Evolutionary conservation across 1,140 invertebrate species (phyloP).

Genomic region (Phenacoccus solenopsis): DNA sequence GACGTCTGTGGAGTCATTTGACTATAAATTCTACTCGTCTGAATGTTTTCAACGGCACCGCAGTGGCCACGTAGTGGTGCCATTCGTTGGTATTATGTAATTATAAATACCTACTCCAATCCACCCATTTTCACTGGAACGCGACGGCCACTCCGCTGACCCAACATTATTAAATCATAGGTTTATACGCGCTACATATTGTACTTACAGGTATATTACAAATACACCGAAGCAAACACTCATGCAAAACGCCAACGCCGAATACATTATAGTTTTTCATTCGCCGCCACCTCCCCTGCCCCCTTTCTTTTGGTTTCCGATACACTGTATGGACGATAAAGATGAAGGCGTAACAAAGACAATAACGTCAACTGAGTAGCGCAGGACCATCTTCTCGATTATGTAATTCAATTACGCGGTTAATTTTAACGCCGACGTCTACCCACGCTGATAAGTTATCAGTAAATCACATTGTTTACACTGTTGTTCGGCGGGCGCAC

Average conservation of each 20-base stretch:
- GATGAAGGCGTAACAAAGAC: neutral
- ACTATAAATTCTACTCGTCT: too few relatives aligned
- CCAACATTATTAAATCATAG: too few relatives aligned
- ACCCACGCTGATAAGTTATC: neutral
- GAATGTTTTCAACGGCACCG: too few relatives aligned
- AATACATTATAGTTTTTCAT: neutral
- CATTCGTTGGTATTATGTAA: neutral
- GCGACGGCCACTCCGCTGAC: neutral
- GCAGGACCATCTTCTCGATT: neutral
- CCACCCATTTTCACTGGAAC: neutral
- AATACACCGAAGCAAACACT: too few relatives aligned
- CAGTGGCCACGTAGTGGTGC: too few relatives aligned
- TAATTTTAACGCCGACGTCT: neutral
- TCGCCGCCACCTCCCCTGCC: too few relatives aligned
- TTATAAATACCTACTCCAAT: neutral
- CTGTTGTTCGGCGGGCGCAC: neutral
- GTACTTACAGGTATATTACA: too few relatives aligned
- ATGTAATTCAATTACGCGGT: constrained; percentile 1
- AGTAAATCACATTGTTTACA: neutral
- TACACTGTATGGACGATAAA: too few relatives aligned
- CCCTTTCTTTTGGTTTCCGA: too few relatives aligned
- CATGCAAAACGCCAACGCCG: neutral
- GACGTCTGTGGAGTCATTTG: too few relatives aligned
- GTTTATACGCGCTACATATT: too few relatives aligned
- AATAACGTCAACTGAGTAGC: neutral